phyloP scores from a whole-genome alignment of 2,888 invertebrate genomes.

The Apamea sordens region DNA sequence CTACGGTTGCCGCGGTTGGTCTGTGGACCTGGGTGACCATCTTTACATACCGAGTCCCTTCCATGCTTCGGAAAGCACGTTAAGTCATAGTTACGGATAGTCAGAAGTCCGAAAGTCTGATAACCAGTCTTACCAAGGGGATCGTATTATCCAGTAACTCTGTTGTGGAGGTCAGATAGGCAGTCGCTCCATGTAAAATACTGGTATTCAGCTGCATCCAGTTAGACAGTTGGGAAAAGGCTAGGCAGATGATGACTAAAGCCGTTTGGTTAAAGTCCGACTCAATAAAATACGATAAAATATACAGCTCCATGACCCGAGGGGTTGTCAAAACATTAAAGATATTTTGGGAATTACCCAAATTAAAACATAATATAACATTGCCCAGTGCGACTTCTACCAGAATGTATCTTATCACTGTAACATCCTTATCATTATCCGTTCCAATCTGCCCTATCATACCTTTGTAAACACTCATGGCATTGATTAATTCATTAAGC shows the following conservation, averaged over 20 bases:
- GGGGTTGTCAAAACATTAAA: neutral
- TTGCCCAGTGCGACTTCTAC: neutral
- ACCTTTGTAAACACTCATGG: conserved; percentile 25
- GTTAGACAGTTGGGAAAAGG: too few relatives aligned
- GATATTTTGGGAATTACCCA: conserved; percentile 1
- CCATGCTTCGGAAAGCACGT: too few relatives aligned
- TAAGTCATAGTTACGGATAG: too few relatives aligned
- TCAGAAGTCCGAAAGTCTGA: too few relatives aligned
- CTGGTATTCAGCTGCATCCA: too few relatives aligned
- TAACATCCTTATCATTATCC: conserved; percentile 20
- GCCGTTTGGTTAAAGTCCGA: neutral
- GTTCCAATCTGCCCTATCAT: conserved; percentile 20
- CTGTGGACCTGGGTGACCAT: too few relatives aligned
- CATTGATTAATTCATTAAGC: conserved; percentile 31
- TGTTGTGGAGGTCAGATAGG: too few relatives aligned
- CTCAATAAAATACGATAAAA: neutral
- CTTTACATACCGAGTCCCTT: too few relatives aligned
- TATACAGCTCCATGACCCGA: neutral
- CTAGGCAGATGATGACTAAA: neutral
- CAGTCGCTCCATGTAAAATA: too few relatives aligned
- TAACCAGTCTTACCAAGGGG: too few relatives aligned
- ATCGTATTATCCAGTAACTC: too few relatives aligned
- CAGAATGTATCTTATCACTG: conserved; percentile 32
- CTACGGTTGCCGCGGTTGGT: too few relatives aligned
- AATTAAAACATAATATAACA: conserved; percentile 13